phyloP scores from a whole-genome alignment of 2,113 vertebrate genomes.

The Ptilorrhoa leucosticta region DNA sequence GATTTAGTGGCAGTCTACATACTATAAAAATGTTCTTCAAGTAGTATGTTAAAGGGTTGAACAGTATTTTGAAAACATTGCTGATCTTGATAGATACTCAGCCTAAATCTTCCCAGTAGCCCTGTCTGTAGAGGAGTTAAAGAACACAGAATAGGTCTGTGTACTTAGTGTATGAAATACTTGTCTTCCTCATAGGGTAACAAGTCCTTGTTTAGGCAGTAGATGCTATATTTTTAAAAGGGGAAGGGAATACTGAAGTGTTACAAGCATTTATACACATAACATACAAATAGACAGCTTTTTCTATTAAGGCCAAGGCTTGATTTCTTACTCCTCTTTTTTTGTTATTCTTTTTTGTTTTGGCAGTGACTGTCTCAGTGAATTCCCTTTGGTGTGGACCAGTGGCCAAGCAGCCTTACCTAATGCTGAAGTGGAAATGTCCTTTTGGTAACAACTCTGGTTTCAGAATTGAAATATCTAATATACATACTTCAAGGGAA shows the following conservation, averaged over 20 bases:
- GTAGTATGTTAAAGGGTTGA: background rate
- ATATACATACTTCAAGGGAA: background rate
- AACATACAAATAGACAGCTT: background rate
- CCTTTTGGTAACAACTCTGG: slow-evolving; percentile 59
- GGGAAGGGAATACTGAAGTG: background rate
- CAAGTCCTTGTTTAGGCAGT: background rate
- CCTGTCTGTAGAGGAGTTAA: background rate
- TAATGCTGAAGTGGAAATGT: slow-evolving; percentile 73
- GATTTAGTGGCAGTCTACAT: background rate
- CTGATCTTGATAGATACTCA: background rate
- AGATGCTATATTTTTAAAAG: background rate
- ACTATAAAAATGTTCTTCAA: background rate
- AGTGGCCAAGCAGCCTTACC: slow-evolving; percentile 34
- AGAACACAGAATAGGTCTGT: background rate
- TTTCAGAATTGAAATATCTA: slow-evolving; percentile 58
- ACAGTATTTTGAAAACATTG: background rate
- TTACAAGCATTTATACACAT: background rate
- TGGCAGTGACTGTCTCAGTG: slow-evolving; percentile 66
- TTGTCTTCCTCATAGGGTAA: background rate
- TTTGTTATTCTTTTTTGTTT: background rate
- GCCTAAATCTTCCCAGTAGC: background rate
- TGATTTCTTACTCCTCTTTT: background rate
- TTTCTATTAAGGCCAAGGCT: background rate
- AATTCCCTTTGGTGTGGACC: slow-evolving; percentile 44
- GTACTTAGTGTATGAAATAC: background rate